These are phyloP conservation scores for Sphenodon punctatus DNA, from an alignment of 2,797 vertebrate genomes.

Conservation along the genomic window DNA sequence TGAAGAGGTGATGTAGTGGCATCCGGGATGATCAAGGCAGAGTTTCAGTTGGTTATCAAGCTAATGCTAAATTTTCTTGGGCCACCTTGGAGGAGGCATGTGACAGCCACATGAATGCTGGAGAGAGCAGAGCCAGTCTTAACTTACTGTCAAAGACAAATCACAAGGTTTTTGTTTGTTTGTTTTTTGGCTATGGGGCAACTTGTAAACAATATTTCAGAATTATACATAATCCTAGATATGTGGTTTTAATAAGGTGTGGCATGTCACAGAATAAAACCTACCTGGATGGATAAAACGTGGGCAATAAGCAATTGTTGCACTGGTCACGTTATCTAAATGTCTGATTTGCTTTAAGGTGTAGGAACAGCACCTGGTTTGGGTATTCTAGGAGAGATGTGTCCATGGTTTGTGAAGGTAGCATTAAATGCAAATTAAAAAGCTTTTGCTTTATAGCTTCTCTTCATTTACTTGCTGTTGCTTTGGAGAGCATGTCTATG, in stretches of 20 bases:
- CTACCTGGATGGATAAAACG: no score
- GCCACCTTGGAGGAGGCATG: not conserved
- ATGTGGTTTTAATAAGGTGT: no score
- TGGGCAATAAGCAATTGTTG: no score
- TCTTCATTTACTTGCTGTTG: not conserved
- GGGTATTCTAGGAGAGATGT: no score
- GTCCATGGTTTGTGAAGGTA: not conserved
- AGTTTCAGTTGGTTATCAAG: not conserved
- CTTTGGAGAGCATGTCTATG: not conserved
- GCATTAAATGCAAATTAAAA: not conserved
- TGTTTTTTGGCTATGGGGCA: no score
- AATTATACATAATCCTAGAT: no score
- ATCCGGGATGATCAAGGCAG: no score
- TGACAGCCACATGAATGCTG: not conserved
- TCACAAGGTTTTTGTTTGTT: not conserved
- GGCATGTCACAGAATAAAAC: no score
- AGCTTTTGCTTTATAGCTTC: not conserved
- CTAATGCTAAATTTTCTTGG: not conserved
- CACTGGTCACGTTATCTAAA: no score
- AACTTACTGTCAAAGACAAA: not conserved
- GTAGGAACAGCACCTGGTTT: no score
- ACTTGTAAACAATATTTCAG: no score
- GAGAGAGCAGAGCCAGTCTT: not conserved
- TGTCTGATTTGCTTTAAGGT: no score
- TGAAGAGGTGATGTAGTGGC: not conserved